Evolutionary conservation across 2,797 vertebrate species (phyloP).

Genomic region (Myotis vivesi): DNA sequence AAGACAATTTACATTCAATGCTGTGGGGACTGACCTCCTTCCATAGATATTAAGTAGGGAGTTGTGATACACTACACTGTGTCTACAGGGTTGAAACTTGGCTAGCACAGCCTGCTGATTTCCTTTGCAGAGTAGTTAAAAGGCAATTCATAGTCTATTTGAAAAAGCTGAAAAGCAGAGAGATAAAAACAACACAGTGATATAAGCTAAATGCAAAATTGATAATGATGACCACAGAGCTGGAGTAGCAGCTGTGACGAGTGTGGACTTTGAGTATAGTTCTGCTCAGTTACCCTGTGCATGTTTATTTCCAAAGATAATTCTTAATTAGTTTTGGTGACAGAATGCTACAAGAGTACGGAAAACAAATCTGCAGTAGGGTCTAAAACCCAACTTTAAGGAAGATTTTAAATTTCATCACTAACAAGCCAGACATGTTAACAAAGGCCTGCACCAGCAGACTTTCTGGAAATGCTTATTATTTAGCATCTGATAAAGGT

Average conservation of each 20-base stretch:
- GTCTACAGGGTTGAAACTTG: background rate
- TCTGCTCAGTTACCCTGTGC: background rate
- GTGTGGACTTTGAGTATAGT: background rate
- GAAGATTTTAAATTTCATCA: background rate
- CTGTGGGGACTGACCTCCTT: background rate
- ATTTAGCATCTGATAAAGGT: background rate
- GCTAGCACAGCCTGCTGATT: background rate
- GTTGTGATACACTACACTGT: background rate
- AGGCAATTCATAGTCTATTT: background rate
- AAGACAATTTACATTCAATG: background rate
- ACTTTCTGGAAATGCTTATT: constrained; percentile 6
- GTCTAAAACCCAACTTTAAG: background rate
- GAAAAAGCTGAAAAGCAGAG: background rate
- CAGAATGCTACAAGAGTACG: background rate
- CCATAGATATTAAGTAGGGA: background rate
- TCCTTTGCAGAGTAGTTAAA: background rate
- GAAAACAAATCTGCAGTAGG: background rate
- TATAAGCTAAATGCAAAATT: background rate
- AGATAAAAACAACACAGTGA: background rate
- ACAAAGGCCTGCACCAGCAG: background rate
- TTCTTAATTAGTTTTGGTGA: background rate
- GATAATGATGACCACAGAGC: background rate
- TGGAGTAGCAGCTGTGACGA: background rate
- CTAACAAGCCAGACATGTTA: background rate
- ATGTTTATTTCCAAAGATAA: background rate